Base-by-base conservation (phyloP, 2,888 invertebrate species). In the Philopedon plagiatum region DNA sequence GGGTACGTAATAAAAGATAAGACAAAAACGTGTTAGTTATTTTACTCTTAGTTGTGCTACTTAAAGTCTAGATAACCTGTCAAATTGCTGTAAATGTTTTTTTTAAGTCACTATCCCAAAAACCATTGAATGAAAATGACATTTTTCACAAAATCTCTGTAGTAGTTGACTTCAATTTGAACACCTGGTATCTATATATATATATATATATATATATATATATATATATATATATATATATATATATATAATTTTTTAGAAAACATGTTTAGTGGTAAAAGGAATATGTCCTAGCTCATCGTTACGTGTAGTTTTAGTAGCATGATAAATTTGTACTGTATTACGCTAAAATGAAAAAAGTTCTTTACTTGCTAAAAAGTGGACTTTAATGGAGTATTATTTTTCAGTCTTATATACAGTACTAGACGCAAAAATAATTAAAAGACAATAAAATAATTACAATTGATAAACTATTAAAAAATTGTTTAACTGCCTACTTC, bases 361-460 rank as follows among this genome's bases (percentile, higher is more conserved):
- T 37, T 37, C 76, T 75, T 78, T 76, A 76, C 57, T 75, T 78
- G 76, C 79, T 78, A 80, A 79, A 54, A 77, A 76, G 77, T 81
- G 81, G 81, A 81, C 81, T 81, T 77, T 37, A 62, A 57, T 70
- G 79, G 80, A 80, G 79, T 81, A 81, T 81, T 80, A 75, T 79
- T 79, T 77, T 78, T 83, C 83, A 83, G 83, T 83, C 83, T 83
- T 82, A 83, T 81, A 76, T 81, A 81, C 81, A 82, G 79, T 81
- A 79, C 81, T 81, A 81, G 77, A 79, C 77, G 78, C 80, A 76
- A 64, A 76, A 76, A 78, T 68, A 58, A 75, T 75, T 62, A 70
- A 74, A 76, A 73, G 23, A 73, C 58, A 76, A 74, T 71, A 18
- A 72, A 76, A 54, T n/a, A 46, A 73, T 63, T 62, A 60, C n/a